These are phyloP conservation scores for Crossocerus cetratus DNA, from an alignment of 2,888 invertebrate genomes.

Conservation along the genomic window DNA sequence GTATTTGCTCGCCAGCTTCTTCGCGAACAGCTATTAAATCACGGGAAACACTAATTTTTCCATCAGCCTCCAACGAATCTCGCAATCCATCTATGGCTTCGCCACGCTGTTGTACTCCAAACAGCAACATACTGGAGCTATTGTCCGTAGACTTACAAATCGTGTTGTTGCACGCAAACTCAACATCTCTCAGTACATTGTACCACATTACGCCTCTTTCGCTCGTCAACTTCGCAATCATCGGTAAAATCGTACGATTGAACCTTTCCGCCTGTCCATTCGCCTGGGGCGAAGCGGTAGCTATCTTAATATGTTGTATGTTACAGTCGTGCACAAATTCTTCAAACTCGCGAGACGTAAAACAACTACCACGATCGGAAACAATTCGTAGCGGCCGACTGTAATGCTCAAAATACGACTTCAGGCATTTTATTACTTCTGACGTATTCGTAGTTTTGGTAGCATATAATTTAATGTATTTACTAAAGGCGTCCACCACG, in stretches of 20 bases:
- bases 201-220: constrained; percentile 39
- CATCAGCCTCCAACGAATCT: no score
- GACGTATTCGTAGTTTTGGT: background rate
- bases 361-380: constrained; percentile 52
- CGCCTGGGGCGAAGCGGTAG: constrained; percentile 60
- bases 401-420: constrained; percentile 49
- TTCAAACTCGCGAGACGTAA: constrained; percentile 58
- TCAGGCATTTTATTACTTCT: constrained; percentile 48
- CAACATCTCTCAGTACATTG: constrained; percentile 34
- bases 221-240: constrained; percentile 17
- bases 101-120: constrained; percentile 60
- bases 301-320: constrained; percentile 58
- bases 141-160: constrained; percentile 57
- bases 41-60: no score
- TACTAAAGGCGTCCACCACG: constrained; percentile 11
- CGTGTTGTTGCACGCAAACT: constrained; percentile 48
- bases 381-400: constrained; percentile 16
- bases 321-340: constrained; percentile 44
- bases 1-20: no score
- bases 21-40: no score
- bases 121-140: constrained; percentile 59
- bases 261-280: constrained; percentile 59
- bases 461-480: constrained; percentile 11
- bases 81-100: constrained; percentile 40
- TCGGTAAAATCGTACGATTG: constrained; percentile 31